phyloP scores from a whole-genome alignment of 2,113 vertebrate species.

The Gnathonemus echidnorhynchus region DNA sequence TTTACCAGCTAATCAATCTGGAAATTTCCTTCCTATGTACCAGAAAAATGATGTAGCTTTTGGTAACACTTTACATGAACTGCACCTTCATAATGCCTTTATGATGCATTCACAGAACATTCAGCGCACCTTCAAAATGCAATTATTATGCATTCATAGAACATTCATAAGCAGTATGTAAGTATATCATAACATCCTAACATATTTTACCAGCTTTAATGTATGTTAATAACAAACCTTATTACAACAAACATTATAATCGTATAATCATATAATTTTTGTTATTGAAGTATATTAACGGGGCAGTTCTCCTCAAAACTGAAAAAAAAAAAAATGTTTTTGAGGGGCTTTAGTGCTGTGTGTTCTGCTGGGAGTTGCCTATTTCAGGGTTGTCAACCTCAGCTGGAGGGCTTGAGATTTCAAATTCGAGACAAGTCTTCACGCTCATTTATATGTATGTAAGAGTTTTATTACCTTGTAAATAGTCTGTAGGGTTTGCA shows the following conservation, averaged over 20 bases:
- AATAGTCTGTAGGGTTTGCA: too few species aligned
- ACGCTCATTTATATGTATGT: neutral
- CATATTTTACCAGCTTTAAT: neutral
- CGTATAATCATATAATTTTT: neutral
- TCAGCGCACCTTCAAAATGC: neutral
- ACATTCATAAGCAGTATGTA: neutral
- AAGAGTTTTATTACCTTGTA: neutral
- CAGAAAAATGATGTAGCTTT: conserved; percentile 3
- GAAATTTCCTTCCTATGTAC: conserved; percentile 30
- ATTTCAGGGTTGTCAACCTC: too few species aligned
- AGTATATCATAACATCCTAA: neutral
- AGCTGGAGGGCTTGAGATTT: neutral
- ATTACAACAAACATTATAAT: neutral
- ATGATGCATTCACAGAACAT: neutral
- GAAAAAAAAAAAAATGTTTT: too few species aligned
- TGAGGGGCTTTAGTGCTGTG: too few species aligned
- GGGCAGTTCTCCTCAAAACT: too few species aligned
- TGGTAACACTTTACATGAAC: neutral
- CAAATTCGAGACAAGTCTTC: neutral
- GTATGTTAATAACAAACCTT: neutral
- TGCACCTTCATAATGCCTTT: neutral
- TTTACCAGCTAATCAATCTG: conserved; percentile 53
- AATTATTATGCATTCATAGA: neutral
- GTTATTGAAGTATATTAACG: too few species aligned
- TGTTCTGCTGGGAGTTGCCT: too few species aligned